Evolutionary conservation across 2,797 vertebrate species (phyloP), one percentile per base, ranked within the genome.

Genomic region (Pagetopsis macropterus): DNA sequence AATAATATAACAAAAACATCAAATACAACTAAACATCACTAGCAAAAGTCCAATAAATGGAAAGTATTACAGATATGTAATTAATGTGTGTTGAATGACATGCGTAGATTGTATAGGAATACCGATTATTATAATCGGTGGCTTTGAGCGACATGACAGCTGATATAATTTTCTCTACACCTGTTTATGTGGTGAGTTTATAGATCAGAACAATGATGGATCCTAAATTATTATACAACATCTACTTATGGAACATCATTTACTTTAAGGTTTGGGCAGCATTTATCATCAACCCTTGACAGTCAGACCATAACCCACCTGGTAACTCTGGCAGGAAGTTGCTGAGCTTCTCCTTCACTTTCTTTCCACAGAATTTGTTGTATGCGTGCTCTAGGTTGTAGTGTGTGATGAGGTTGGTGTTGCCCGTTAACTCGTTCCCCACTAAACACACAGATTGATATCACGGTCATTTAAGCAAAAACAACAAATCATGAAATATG

Each of bases 311-410:
- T 37, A 41, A 75, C 89, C 50, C 43, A 96, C 95, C 98, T 67
- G 98, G 98, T 87, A 99, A 90, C 90, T 99, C 98, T 1, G 98
- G 98, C 43, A 99, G 92, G 78, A 99, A 99, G 93, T 99, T 98
- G 89, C 98, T 99, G 76, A 99, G 96, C 77, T 99, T 99, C 88
- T 99, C 98, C 82, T 99, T 99, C 88, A 99, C 97, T 78, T 99
- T 99, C 92, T 99, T 99, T 7, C 98, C 97, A 62, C 98, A 99
- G 91, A 99, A 99, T 60, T 98, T 99, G 87, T 98, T 97, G 92
- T 98, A 99, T 37, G 97, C 95, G 45, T 98, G 97, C 61, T 99
- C 98, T 91, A 99, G 89, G 87, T 96, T 99, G 90, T 99, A 99
- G 89, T 99, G 97, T 4, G 97, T 98, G 84, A 99, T 99, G 75